phyloP scores from a whole-genome alignment of 2,888 invertebrate genomes.

The Mactromeris polynyma region DNA sequence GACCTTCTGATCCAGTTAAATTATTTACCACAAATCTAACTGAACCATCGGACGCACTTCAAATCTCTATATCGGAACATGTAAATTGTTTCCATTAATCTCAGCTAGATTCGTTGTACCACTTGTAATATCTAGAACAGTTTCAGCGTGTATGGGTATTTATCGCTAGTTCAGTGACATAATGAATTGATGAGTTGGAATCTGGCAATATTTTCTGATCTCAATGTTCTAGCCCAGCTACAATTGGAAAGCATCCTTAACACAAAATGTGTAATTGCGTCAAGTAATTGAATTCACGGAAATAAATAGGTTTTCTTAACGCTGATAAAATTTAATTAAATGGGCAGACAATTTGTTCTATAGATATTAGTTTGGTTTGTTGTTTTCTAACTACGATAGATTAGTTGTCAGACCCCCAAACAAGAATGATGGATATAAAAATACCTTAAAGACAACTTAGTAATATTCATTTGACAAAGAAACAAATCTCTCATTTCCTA shows the following conservation, averaged over 20 bases:
- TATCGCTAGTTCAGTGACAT: not conserved
- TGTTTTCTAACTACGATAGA: conserved; percentile 13
- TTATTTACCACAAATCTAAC: too few species aligned
- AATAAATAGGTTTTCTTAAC: conserved; percentile 47
- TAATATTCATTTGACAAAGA: conserved; percentile 38
- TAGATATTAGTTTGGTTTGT: conserved; percentile 38
- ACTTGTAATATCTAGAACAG: not conserved
- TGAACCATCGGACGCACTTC: not conserved
- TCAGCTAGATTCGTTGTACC: not conserved
- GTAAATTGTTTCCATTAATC: not conserved
- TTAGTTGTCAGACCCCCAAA: conserved; percentile 19
- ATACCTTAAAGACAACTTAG: not conserved
- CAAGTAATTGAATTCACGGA: conserved; percentile 33
- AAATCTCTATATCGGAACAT: not conserved
- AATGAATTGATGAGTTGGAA: not conserved
- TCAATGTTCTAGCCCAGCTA: not conserved
- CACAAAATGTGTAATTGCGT: conserved; percentile 31
- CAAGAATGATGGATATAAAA: conserved; percentile 25
- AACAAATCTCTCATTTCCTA: conserved; percentile 25
- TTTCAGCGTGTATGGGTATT: not conserved
- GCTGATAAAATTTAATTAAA: conserved; percentile 49
- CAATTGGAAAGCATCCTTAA: not conserved
- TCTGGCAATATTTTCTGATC: not conserved
- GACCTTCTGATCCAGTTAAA: too few species aligned
- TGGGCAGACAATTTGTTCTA: conserved; percentile 44